Percentiles rank a stretch among this genome's conserved stretches.
Conservation (phyloP, 2,888 invertebrate genomes). For the Amphipyra tragopoginis region DNA sequence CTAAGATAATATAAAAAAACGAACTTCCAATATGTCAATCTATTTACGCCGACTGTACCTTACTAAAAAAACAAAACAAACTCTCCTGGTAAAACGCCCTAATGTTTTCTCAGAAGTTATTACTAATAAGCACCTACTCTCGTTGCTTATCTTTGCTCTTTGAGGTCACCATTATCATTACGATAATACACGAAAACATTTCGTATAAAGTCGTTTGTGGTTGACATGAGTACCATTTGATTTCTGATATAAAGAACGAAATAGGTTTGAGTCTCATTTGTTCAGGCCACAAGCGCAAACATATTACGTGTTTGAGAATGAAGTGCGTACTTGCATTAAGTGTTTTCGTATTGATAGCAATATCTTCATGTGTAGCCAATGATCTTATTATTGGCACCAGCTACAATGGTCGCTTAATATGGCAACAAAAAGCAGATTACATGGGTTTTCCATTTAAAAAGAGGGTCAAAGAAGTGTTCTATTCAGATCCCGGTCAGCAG, state of each 20-base stretch:
- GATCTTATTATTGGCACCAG: slow-evolving; percentile 76
- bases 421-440: slow-evolving; percentile 77
- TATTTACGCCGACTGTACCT: no score
- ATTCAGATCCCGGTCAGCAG: slow-evolving; percentile 72
- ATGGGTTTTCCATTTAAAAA: slow-evolving; percentile 77
- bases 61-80: no score
- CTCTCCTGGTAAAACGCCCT: no score
- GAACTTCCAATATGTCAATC: no score
- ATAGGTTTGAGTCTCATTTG: slow-evolving; percentile 1
- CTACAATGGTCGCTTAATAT: slow-evolving; percentile 69
- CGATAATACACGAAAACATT: slow-evolving; percentile 34
- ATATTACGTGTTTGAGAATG: slow-evolving; percentile 60
- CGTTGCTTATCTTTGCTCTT: slow-evolving; percentile 35
- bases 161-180: slow-evolving; percentile 38
- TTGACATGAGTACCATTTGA: slow-evolving; percentile 5
- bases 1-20: no score
- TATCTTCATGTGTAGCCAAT: slow-evolving; percentile 66
- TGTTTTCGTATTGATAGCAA: slow-evolving; percentile 60
- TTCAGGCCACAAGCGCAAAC: not conserved
- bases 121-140: not conserved
- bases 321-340: slow-evolving; percentile 65
- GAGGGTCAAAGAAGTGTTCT: slow-evolving; percentile 79
- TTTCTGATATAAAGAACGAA: slow-evolving; percentile 5
- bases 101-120: not conserved
- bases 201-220: slow-evolving; percentile 11